Evolutionary conservation across 2,113 vertebrate genomes (phyloP), one percentile per base, ranked within the genome.

Genomic region (Sturnus vulgaris): DNA sequence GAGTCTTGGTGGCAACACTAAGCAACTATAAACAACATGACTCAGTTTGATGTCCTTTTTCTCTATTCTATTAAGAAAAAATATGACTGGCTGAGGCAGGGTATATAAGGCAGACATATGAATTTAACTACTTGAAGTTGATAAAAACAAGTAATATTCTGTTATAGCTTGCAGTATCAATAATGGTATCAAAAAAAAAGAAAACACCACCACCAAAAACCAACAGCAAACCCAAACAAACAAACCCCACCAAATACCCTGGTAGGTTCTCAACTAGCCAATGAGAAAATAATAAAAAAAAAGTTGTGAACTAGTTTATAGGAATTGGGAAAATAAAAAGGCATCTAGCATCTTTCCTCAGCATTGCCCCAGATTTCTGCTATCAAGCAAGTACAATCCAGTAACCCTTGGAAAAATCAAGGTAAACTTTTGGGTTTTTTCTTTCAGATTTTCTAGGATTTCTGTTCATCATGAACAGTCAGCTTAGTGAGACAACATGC

Each of bases 181-280:
- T 42, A 80, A 70, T 10, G 8, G 4, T 25, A 52, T 24, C 14
- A 42, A 57, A 30, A 35, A 5, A 56, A 11, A 22, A 4, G 7
- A 7, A 55, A 65, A 33, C 19, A 35, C 0, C 11, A 19, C 7
- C 46, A 71, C 4, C 16, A 68, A 28, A 77, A 82, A 2, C 0
- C 12, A 60, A 12, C 7, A 50, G 33, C 5, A 72, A 50, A 44
- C 4, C 15, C 31, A 14, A 73, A 90, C 10, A 21, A 80, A 37
- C 2, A 39, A 52, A 40, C 0, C 0, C 12, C n/a, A 37, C 7
- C 35, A 20, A 31, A 27, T 3, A 10, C 6, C 11, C 11, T 5
- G 10, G 11, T 5, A 50, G 15, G 8, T 55, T 78, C 22, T 59
- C 33, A 81, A n/a, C 15, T 42, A 75, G 40, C 17, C 28, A 44